Evolutionary conservation across 1,140 invertebrate genomes (phyloP), one percentile per base, ranked within the genome.

Genomic region (Cylas formicarius): DNA sequence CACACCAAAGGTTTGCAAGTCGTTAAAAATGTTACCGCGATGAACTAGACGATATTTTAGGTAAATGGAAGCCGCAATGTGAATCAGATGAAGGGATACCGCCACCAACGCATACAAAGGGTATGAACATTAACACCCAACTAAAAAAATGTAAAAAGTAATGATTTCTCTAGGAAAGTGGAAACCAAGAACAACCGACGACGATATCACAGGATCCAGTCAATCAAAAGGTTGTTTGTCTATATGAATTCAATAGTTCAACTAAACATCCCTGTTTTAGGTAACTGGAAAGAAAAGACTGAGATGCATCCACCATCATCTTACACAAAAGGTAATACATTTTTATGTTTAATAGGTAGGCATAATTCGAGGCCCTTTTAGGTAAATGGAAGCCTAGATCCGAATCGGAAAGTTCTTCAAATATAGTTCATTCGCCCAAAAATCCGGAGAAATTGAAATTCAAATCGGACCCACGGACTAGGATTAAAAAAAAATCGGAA

Each of bases 361-460:
- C n/a, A n/a, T n/a, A n/a, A n/a, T n/a, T n/a, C n/a, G n/a, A n/a
- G n/a, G 29, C 21, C 14, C 14, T 29, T n/a, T 29, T 10, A 31
- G 41, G 31, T 14, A 44, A 44, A 44, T 44, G 41, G 41, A 44
- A 44, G 28, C 41, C 38, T 7, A 41, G 32, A 31, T 41, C 17
- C 6, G 34, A 36, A 21, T n/a, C 18, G 6, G 34, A 36, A 22
- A 3, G n/a, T 8, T 2, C 19, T 5, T 22, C 21, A 14, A 6
- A 8, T 11, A 34, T 8, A 8, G n/a, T 34, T 34, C 9, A 13
- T 11, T 31, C 17, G 11, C 17, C 17, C 5, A 6, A 7, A 6
- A 6, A 4, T 31, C 17, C 11, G n/a, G n/a, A n/a, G n/a, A 36
- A 36, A 36, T 3, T 16, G 2, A 21, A 36, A 22, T 3, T 14